These are phyloP conservation scores for Aselliscus stoliczkanus DNA, from an alignment of 2,797 vertebrate genomes.

Conservation along the genomic window DNA sequence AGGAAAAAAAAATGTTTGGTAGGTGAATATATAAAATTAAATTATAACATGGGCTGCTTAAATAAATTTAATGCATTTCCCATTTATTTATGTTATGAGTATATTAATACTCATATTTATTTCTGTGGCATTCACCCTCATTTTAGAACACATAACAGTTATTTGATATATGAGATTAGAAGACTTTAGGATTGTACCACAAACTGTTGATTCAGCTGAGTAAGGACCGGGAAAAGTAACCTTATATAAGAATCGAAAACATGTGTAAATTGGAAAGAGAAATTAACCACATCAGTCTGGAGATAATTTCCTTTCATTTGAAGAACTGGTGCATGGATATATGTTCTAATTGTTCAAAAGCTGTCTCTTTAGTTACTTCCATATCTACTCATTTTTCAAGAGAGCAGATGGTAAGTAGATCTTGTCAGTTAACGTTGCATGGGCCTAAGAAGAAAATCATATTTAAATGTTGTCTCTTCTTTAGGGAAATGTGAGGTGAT, in stretches of 20 bases:
- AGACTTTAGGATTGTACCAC: not conserved
- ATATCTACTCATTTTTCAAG: not conserved
- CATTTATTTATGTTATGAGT: not conserved
- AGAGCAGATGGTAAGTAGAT: not conserved
- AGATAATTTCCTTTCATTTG: not conserved
- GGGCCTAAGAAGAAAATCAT: not conserved
- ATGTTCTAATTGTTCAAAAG: not conserved
- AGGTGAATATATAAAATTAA: not conserved
- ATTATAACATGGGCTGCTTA: not conserved
- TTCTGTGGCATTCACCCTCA: not conserved
- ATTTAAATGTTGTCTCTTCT: not conserved
- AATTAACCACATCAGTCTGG: not conserved
- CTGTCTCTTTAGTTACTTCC: not conserved
- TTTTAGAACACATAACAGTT: not conserved
- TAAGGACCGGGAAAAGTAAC: not conserved
- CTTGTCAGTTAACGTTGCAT: not conserved
- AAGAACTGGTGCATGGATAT: not conserved
- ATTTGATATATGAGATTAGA: not conserved
- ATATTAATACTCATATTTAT: not conserved
- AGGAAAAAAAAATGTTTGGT: not conserved
- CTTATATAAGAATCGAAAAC: not conserved
- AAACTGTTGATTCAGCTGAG: not conserved
- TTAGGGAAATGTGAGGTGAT: not conserved
- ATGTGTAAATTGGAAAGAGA: not conserved
- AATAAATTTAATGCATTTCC: not conserved